A percentile compares a stretch with the other conserved stretches of the same genome.
Evolutionary conservation across 1,140 invertebrate species (phyloP).

Genomic region (Euura saliciscinereae): DNA sequence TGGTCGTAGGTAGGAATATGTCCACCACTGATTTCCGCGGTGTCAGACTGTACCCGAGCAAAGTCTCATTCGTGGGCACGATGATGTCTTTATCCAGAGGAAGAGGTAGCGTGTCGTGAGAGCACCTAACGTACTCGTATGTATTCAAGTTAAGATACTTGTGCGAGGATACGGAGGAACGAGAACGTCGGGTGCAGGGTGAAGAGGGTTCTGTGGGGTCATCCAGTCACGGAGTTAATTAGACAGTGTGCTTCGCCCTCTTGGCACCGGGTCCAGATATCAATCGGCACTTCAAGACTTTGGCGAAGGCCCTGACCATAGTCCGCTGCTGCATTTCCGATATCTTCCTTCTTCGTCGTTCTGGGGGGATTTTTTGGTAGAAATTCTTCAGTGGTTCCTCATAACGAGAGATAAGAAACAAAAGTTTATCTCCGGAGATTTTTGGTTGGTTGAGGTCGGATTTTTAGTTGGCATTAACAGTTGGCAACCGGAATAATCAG

Average conservation of each 20-base stretch:
- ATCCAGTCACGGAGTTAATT: conserved; percentile 62
- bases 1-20: too few species aligned
- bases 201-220: conserved; percentile 47
- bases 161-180: neutral
- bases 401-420: neutral
- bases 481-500: neutral
- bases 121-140: conserved; percentile 16
- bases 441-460: neutral
- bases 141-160: conserved; percentile 17
- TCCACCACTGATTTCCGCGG: neutral
- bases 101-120: conserved; percentile 27
- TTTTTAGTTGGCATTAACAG: neutral
- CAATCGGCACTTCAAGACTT: conserved; percentile 25
- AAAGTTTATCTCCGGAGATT: neutral
- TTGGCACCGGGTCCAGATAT: conserved; percentile 39
- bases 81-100: conserved; percentile 48
- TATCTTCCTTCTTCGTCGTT: too few species aligned
- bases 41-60: neutral
- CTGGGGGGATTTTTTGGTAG: too few species aligned
- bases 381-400: too few species aligned
- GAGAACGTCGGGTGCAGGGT: neutral
- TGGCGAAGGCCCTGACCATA: neutral
- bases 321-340: too few species aligned
- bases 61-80: conserved; percentile 25
- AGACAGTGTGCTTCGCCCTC: conserved; percentile 49